A percentile compares a stretch with the other conserved stretches of the same genome.
Evolutionary conservation across 2,888 invertebrate species (phyloP).

Genomic region (Andricus quercusramuli): DNA sequence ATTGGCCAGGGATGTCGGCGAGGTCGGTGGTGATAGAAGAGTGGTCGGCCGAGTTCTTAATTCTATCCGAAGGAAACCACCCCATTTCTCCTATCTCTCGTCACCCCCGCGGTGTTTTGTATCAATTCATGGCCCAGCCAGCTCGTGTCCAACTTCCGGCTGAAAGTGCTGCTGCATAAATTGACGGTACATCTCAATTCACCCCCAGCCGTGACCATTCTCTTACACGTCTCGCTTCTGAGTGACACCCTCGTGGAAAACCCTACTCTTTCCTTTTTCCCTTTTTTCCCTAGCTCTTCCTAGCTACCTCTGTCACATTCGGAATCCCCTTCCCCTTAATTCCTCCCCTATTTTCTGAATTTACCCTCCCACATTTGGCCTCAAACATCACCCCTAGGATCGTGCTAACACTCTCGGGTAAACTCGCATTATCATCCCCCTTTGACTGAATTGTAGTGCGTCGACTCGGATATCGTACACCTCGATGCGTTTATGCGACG

Average conservation of each 20-base stretch:
- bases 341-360: not conserved
- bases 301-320: constrained; percentile 23
- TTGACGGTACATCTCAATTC: constrained; percentile 75
- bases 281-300: not conserved
- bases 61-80: constrained; percentile 40
- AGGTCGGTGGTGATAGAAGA: not conserved
- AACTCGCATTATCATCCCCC: constrained; percentile 41
- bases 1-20: not conserved
- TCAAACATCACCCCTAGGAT: constrained; percentile 31
- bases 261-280: constrained; percentile 15
- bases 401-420: constrained; percentile 35
- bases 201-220: constrained; percentile 70
- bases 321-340: not conserved
- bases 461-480: constrained; percentile 29
- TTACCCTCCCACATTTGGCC: constrained; percentile 35
- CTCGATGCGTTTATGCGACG: constrained; percentile 39
- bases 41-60: constrained; percentile 25
- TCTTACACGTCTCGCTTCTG: constrained; percentile 65
- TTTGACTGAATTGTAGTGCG: constrained; percentile 19
- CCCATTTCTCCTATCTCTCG: constrained; percentile 42
- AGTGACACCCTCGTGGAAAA: constrained; percentile 59
- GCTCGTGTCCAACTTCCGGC: constrained; percentile 61
- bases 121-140: constrained; percentile 60
- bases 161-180: constrained; percentile 73
- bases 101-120: constrained; percentile 53